A percentile compares a stretch with the other conserved stretches of the same genome.
Evolutionary conservation across 2,888 invertebrate species (phyloP).

Genomic region (Myathropa florea): DNA sequence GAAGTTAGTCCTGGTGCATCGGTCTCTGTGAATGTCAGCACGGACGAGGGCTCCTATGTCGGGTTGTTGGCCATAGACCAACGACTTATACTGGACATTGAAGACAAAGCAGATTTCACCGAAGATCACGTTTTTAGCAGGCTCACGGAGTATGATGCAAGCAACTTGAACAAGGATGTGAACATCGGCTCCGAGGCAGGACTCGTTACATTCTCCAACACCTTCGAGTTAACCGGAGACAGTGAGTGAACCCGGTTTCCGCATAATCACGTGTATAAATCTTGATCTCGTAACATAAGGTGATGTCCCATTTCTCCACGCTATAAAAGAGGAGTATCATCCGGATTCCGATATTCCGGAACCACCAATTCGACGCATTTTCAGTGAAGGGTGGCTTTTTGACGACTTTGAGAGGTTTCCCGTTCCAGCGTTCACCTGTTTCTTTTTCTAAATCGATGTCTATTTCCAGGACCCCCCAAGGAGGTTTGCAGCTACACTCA

Average conservation of each 20-base stretch:
- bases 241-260: background rate
- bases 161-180: constrained; percentile 81
- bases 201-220: constrained; percentile 77
- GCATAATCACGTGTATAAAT: no score
- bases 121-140: constrained; percentile 20
- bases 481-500: constrained; percentile 80
- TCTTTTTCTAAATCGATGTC: background rate
- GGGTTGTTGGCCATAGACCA: constrained; percentile 92
- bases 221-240: background rate
- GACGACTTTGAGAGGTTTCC: constrained; percentile 77
- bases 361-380: constrained; percentile 82
- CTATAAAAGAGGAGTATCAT: background rate
- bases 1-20: constrained; percentile 87
- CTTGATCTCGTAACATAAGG: background rate
- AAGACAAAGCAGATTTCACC: constrained; percentile 82
- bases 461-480: constrained; percentile 37
- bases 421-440: background rate
- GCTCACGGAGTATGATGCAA: constrained; percentile 17
- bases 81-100: constrained; percentile 85
- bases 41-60: constrained; percentile 90
- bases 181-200: constrained; percentile 58
- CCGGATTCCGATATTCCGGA: background rate
- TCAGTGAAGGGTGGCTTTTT: constrained; percentile 88
- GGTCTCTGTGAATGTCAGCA: constrained; percentile 87
- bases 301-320: no score